A percentile compares a stretch with the other conserved stretches of the same genome.
phyloP scores from a whole-genome alignment of 2,797 vertebrate species.

The Trachops cirrhosus region DNA sequence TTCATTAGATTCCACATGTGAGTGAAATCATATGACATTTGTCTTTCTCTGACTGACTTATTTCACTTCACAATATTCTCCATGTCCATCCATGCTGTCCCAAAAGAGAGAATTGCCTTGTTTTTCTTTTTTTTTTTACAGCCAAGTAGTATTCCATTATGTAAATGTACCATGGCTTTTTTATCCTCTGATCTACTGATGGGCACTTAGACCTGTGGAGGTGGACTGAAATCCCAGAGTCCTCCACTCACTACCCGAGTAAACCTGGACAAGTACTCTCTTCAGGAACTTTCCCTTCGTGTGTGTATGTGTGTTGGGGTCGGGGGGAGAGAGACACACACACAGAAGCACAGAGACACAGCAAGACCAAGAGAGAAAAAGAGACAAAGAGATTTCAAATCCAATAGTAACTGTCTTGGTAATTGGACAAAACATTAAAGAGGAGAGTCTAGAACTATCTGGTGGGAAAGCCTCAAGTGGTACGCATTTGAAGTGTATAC shows the following conservation, averaged over 20 bases:
- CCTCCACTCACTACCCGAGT: not conserved
- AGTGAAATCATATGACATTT: too few species aligned
- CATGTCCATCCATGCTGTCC: too few species aligned
- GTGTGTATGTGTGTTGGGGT: not conserved
- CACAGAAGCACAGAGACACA: not conserved
- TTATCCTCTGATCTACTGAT: too few species aligned
- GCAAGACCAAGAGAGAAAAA: not conserved
- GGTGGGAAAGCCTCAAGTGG: not conserved
- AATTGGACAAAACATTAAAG: not conserved
- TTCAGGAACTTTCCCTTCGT: not conserved
- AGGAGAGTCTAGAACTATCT: not conserved
- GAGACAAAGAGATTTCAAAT: not conserved
- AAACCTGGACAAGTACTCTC: not conserved
- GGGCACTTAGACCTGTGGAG: not conserved
- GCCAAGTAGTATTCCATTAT: too few species aligned
- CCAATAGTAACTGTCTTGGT: not conserved
- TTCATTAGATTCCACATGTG: too few species aligned
- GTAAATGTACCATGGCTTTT: too few species aligned
- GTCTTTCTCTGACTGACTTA: too few species aligned
- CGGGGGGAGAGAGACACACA: not conserved
- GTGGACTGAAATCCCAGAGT: not conserved
- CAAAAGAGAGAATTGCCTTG: too few species aligned
- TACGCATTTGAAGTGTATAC: rapidly evolving
- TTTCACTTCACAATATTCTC: too few species aligned
- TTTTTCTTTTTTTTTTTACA: too few species aligned